A percentile compares a stretch with the other conserved stretches of the same genome.
Evolutionary conservation across 2,888 invertebrate species (phyloP).

Genomic region (Acrocera orbiculus): DNA sequence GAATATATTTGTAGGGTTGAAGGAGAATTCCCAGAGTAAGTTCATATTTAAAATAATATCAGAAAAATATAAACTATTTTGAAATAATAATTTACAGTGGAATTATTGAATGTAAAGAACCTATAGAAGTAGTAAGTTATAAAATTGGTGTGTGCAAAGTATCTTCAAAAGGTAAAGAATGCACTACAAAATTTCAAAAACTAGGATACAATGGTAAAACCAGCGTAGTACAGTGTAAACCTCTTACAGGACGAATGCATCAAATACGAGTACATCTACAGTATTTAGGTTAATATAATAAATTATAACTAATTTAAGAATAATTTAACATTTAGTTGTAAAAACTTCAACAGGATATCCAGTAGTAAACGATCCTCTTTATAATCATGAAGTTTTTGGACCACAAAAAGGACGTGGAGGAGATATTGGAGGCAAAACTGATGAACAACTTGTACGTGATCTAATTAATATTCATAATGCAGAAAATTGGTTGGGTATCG

Average conservation of each 20-base stretch:
- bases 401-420: conserved; percentile 80
- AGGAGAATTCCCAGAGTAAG: conserved; percentile 71
- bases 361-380: conserved; percentile 91
- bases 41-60: neutral
- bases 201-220: conserved; percentile 76
- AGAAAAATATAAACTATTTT: neutral
- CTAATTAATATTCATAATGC: conserved; percentile 85
- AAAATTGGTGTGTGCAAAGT: conserved; percentile 95
- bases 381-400: conserved; percentile 93
- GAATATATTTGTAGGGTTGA: conserved; percentile 92
- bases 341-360: conserved; percentile 52
- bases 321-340: neutral
- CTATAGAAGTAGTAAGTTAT: conserved; percentile 85
- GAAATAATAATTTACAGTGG: conserved; percentile 41
- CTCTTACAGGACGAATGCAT: conserved; percentile 95
- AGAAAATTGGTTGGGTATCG: conserved; percentile 85
- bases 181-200: conserved; percentile 78
- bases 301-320: neutral
- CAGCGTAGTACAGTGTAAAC: conserved; percentile 86
- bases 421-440: conserved; percentile 71
- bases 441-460: conserved; percentile 74
- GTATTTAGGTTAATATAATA: conserved; percentile 56
- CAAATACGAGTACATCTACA: conserved; percentile 98
- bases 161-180: conserved; percentile 80
- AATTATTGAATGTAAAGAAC: conserved; percentile 68